These are phyloP conservation scores for Scortum barcoo DNA, from an alignment of 2,113 vertebrate species.

Conservation along the genomic window DNA sequence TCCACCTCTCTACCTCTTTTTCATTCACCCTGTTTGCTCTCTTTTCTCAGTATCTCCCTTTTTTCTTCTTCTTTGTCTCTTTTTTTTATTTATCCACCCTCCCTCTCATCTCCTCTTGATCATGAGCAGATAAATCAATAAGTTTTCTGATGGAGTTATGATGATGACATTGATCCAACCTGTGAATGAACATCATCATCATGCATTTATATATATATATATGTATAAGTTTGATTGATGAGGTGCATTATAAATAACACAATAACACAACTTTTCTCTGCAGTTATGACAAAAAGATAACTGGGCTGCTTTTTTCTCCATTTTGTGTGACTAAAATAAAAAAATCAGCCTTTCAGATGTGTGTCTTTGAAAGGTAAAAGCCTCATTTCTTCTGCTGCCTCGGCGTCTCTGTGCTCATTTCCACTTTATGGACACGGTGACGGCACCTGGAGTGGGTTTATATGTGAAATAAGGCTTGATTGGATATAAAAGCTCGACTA, in stretches of 20 bases:
- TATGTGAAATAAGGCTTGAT: constrained; percentile 21
- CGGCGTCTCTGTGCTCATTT: background rate
- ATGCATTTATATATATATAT: background rate
- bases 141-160: constrained; percentile 32
- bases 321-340: background rate
- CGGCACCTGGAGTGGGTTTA: constrained; percentile 18
- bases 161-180: constrained; percentile 44
- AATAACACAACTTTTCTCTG: too few relatives aligned
- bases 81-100: background rate
- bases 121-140: constrained; percentile 40
- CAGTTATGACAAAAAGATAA: too few relatives aligned
- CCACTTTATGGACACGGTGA: constrained; percentile 8
- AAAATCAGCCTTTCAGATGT: background rate
- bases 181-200: constrained; percentile 17
- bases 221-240: too few relatives aligned
- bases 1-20: constrained; percentile 16
- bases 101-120: background rate
- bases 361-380: background rate
- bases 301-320: background rate
- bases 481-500: constrained; percentile 23
- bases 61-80: background rate
- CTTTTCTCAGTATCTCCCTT: background rate
- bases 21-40: constrained; percentile 20
- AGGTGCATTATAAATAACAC: too few relatives aligned
- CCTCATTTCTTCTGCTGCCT: background rate